Evolutionary conservation across 2,888 invertebrate genomes (phyloP), one percentile per base, ranked within the genome.

Genomic region (Catocala sponsa): DNA sequence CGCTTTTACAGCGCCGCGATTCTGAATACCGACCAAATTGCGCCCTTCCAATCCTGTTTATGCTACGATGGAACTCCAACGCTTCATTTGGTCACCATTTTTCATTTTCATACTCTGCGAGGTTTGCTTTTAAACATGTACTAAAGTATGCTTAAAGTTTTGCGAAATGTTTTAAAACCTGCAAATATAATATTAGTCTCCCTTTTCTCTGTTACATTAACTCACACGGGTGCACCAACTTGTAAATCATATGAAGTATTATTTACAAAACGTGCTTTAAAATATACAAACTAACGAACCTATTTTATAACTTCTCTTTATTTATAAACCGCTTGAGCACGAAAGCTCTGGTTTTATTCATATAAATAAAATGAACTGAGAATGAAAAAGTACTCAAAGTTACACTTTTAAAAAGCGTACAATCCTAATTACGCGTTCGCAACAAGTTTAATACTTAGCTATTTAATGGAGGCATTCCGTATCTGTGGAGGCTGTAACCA

Each of bases 21-120:
- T 90, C 89, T 93, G 93, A 93, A 93, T 93, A 87, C 92, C 86
- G 82, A 84, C 90, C 89, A 92, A 93, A 94, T 93, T 92, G 92
- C 92, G 89, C 91, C 91, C 91, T 91, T 91, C 89, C 91, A 88
- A 90, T 89, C 88, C 89, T 88, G 88, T 92, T 92, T 91, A 89
- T 85, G 84, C 87, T 85, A 80, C 86, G 87, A 87, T 84, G 86
- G 82, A 86, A 82, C 87, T 85, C 83, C 78, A 81, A 76, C 82
- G 81, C 82, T 87, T 84, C 86, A 82, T 87, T 75, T 77, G 75
- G 77, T 73, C 71, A 70, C 86, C 83, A 86, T 81, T 82, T 82
- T 80, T 79, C 79, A 73, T 79, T 81, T 83, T 78, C 63, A 75
- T 65, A 66, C 60, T 63, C 61, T 66, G 47, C 46, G 59, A 67